These are phyloP conservation scores for Ectobius pallidus DNA, from an alignment of 2,888 invertebrate genomes.

Conservation along the genomic window DNA sequence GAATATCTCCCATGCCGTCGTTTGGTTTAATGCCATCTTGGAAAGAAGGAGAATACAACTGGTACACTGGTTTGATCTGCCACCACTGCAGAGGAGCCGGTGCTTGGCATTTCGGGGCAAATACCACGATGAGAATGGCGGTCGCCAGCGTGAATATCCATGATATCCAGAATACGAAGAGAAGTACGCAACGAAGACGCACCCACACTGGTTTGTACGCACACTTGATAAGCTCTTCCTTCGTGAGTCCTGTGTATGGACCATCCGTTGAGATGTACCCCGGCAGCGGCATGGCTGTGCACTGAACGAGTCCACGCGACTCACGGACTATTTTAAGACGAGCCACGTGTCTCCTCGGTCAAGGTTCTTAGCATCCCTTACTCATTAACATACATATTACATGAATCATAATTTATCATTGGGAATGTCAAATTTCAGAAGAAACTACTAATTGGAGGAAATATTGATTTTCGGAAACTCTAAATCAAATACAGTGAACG, in stretches of 20 bases:
- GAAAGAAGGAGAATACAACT: not conserved
- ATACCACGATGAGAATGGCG: not conserved
- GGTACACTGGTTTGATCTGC: not conserved
- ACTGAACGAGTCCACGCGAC: not conserved
- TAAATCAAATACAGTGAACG: no score
- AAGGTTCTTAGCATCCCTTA: no score
- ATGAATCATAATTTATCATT: no score
- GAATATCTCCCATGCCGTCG: slow-evolving; percentile 11
- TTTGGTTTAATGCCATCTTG: not conserved
- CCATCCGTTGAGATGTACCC: slow-evolving; percentile 4
- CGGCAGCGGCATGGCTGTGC: not conserved
- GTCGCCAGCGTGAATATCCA: not conserved
- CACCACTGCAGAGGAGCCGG: slow-evolving; percentile 1
- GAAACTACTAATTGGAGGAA: no score
- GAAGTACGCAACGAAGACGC: not conserved
- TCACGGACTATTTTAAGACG: not conserved
- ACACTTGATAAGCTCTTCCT: slow-evolving; percentile 10
- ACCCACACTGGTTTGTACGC: slow-evolving; percentile 12
- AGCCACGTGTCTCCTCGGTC: no score
- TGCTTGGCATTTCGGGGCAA: not conserved
- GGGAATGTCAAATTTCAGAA: no score
- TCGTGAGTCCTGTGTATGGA: slow-evolving; percentile 15
- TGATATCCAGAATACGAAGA: not conserved
- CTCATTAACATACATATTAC: no score
- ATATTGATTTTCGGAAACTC: no score